These are phyloP conservation scores for Erebia aethiops DNA, from an alignment of 2,888 invertebrate species.

Conservation along the genomic window DNA sequence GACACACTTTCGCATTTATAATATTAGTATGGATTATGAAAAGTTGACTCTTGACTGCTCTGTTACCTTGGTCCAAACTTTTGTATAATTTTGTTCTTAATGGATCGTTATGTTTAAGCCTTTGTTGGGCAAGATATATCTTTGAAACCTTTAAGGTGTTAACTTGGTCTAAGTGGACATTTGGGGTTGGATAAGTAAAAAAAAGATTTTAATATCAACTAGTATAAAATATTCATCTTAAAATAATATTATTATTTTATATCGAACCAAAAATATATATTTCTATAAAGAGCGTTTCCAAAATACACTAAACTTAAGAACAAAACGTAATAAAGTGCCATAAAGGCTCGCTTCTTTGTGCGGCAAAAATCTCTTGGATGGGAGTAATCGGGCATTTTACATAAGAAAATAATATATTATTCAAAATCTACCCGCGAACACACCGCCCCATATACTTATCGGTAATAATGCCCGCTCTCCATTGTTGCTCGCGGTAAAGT, in stretches of 20 bases:
- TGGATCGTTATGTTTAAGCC: too few species aligned
- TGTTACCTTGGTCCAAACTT: too few species aligned
- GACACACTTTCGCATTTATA: too few species aligned
- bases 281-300: neutral
- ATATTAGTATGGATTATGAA: too few species aligned
- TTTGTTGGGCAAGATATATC: too few species aligned
- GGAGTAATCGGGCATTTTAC: constrained; percentile 82
- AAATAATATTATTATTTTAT: neutral
- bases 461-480: constrained; percentile 74
- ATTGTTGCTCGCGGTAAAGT: constrained; percentile 42
- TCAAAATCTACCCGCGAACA: constrained; percentile 78
- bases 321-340: constrained; percentile 75
- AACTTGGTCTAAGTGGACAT: too few species aligned
- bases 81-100: too few species aligned
- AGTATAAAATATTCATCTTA: too few species aligned
- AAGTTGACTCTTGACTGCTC: too few species aligned
- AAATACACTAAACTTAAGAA: constrained; percentile 57
- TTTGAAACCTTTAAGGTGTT: too few species aligned
- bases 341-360: constrained; percentile 74
- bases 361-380: constrained; percentile 74
- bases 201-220: too few species aligned
- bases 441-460: constrained; percentile 76
- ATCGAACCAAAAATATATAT: neutral
- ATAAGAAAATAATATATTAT: constrained; percentile 83
- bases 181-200: too few species aligned